Evolutionary conservation across 2,888 invertebrate species (phyloP), one percentile per base, ranked within the genome.

Genomic region (Leptopilina syphax): DNA sequence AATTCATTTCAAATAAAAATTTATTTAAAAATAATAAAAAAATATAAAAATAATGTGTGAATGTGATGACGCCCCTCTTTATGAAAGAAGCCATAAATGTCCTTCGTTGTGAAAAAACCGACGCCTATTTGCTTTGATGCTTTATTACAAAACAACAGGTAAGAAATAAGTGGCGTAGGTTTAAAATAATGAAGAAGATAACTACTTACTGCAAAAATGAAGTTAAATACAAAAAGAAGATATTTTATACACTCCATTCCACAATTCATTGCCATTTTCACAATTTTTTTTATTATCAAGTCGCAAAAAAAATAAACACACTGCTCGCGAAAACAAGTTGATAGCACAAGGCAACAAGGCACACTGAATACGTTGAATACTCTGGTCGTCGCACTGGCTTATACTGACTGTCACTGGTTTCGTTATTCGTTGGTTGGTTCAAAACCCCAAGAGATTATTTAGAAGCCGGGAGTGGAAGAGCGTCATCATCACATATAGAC

Each of bases 171-270:
- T 0, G n/a, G 3, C 6, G 0, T 67, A 34, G 7, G 10, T 18
- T 63, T 1, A 63, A 63, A 77, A 63, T 44, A 65, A 18, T 44
- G 9, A 24, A 34, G 12, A 63, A 65, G 65, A 47, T 66, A 34
- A 27, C 18, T 78, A 96, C 96, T 96, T 92, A 96, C 96, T 94
- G 95, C 95, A 89, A 96, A 96, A 82, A 96, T 87, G 86, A 96
- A 91, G 91, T 96, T 96, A 93, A 96, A 96, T 92, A 96, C 93
- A 92, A 96, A 97, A 88, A 97, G 94, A 88, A 96, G 94, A 92
- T 96, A 96, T 93, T 97, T 97, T 91, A 96, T 94, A 93, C 95
- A 94, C 92, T 95, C 94, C 93, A 95, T 95, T 91, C 95, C 95
- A 92, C 95, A 95, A 93, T 89, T 84, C 90, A 90, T 90, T 50